These are phyloP conservation scores for Diploptera punctata DNA, from an alignment of 2,888 invertebrate species.

Conservation along the genomic window DNA sequence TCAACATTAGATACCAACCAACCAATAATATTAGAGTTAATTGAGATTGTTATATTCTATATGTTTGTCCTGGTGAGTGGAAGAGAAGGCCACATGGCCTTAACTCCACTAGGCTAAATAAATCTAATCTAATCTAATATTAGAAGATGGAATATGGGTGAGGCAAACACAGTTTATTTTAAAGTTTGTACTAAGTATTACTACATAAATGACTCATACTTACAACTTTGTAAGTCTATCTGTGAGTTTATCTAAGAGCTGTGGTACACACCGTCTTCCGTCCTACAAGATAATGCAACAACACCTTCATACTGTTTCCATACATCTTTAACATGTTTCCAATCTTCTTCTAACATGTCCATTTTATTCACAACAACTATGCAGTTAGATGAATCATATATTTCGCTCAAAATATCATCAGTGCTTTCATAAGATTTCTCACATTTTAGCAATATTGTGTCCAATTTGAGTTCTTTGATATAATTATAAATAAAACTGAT, in stretches of 20 bases:
- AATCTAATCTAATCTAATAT: no score
- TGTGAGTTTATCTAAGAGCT: constrained; percentile 58
- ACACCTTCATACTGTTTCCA: constrained; percentile 48
- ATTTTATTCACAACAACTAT: constrained; percentile 70
- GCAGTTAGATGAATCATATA: constrained; percentile 49
- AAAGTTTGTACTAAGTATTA: no score
- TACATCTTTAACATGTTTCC: constrained; percentile 45
- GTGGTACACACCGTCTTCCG: constrained; percentile 61
- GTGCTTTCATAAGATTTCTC: constrained; percentile 45
- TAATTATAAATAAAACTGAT: constrained; percentile 53
- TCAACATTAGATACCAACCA: no score
- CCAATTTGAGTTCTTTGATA: constrained; percentile 46
- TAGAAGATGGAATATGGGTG: no score
- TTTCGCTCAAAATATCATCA: constrained; percentile 28
- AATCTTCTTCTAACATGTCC: constrained; percentile 59
- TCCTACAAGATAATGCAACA: constrained; percentile 67
- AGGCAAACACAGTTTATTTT: no score
- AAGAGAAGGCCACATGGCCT: no score
- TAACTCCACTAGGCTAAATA: no score
- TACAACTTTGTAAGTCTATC: constrained; percentile 60
- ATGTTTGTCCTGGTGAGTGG: no score
- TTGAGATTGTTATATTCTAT: no score
- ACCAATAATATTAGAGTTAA: no score
- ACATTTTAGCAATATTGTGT: constrained; percentile 17
- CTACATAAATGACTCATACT: no score